Conservation (phyloP, 1,140 invertebrate species). For the Nylanderia fulva region DNA sequence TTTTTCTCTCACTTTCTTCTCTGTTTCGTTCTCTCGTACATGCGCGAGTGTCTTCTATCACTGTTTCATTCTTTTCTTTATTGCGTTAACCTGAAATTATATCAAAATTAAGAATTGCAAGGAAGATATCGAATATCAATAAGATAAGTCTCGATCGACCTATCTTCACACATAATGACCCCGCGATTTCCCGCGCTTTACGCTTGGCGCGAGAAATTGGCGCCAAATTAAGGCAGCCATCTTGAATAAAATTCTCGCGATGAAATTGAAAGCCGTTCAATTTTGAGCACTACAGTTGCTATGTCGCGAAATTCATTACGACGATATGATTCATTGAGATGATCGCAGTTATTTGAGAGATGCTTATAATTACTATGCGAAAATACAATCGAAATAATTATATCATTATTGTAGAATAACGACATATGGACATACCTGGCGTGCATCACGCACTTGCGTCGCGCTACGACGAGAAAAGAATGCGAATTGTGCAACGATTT, state of each 20-base stretch:
- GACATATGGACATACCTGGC: constrained; percentile 5
- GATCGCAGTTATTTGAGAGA: too few relatives aligned
- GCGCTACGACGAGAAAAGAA: not conserved
- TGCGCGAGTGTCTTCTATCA: not conserved
- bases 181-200: not conserved
- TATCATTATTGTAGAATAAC: not conserved
- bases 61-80: not conserved
- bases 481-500: not conserved
- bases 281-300: too few relatives aligned
- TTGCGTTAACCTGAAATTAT: constrained; percentile 33
- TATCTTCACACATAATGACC: not conserved
- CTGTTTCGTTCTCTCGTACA: too few relatives aligned
- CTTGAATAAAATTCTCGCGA: too few relatives aligned
- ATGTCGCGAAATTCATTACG: not conserved
- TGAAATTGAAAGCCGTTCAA: too few relatives aligned
- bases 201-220: too few relatives aligned
- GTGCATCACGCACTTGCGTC: not conserved
- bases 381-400: too few relatives aligned
- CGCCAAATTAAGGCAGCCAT: too few relatives aligned
- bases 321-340: not conserved
- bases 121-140: not conserved
- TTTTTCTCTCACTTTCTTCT: too few relatives aligned
- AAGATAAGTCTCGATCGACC: not conserved
- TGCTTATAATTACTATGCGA: too few relatives aligned
- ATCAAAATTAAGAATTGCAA: not conserved